Conservation (phyloP, 2,888 invertebrate genomes). For the Sesia apiformis region DNA sequence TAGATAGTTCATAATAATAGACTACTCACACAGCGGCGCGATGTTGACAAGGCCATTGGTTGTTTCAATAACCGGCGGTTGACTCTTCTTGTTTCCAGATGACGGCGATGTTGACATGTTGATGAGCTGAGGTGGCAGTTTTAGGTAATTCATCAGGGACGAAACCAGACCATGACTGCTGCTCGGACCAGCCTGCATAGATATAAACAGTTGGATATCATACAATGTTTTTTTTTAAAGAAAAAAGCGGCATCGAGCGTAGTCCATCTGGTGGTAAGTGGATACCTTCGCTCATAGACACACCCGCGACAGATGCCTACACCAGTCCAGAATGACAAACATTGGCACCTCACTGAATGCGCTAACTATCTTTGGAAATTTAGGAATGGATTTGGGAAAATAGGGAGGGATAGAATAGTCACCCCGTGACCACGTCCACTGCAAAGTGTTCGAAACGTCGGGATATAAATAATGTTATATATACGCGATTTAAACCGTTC, state of each 20-base stretch:
- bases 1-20: neutral
- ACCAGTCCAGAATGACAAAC: too few relatives aligned
- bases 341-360: too few relatives aligned
- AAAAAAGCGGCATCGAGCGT: neutral
- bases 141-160: slow-evolving; percentile 77
- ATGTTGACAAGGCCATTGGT: slow-evolving; percentile 90
- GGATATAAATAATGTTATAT: too few relatives aligned
- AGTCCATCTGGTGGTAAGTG: too few relatives aligned
- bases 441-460: too few relatives aligned
- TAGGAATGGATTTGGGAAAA: too few relatives aligned
- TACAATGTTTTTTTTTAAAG: neutral
- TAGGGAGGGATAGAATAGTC: too few relatives aligned
- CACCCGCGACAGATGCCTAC: too few relatives aligned
- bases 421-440: too few relatives aligned
- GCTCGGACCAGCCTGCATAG: slow-evolving; percentile 76
- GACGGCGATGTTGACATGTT: slow-evolving; percentile 68
- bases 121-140: slow-evolving; percentile 63
- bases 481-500: too few relatives aligned
- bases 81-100: slow-evolving; percentile 52
- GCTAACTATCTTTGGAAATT: too few relatives aligned
- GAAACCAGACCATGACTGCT: slow-evolving; percentile 80
- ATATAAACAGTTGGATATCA: neutral
- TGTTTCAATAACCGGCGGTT: slow-evolving; percentile 74
- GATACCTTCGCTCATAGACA: neutral
- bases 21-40: slow-evolving; percentile 84